Evolutionary conservation across 2,888 invertebrate species (phyloP).

Genomic region (Cryptophagus acutangulus): DNA sequence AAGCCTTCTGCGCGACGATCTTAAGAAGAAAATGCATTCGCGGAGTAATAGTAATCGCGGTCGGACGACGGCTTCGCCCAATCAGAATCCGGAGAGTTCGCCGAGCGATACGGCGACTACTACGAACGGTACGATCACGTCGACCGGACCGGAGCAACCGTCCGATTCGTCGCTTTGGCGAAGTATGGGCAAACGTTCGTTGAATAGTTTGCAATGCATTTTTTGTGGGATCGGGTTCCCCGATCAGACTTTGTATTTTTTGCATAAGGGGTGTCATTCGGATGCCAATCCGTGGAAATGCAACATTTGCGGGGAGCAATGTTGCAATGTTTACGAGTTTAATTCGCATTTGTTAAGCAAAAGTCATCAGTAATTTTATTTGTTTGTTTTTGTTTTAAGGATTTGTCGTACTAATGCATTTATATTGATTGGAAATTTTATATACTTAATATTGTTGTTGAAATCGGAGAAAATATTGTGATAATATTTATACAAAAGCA

Average conservation of each 20-base stretch:
- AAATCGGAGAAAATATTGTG: no score
- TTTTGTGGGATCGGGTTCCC: constrained; percentile 94
- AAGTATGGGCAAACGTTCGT: constrained; percentile 51
- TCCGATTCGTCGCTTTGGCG: constrained; percentile 47
- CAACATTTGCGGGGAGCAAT: constrained; percentile 94
- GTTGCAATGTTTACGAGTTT: constrained; percentile 94
- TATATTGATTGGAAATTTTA: no score
- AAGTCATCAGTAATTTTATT: constrained; percentile 64
- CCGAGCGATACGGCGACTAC: constrained; percentile 51
- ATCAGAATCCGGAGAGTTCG: constrained; percentile 46
- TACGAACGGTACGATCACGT: constrained; percentile 57
- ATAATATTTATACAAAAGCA: neutral
- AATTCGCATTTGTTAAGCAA: constrained; percentile 93
- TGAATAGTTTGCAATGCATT: constrained; percentile 67
- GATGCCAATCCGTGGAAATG: constrained; percentile 97
- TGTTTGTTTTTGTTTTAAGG: constrained; percentile 1
- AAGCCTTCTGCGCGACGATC: constrained; percentile 76
- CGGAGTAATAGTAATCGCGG: constrained; percentile 51
- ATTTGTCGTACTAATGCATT: no score
- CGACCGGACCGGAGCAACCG: constrained; percentile 62
- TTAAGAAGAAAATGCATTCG: constrained; percentile 73
- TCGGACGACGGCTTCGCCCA: constrained; percentile 45
- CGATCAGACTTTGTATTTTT: constrained; percentile 91
- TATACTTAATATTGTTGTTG: no score
- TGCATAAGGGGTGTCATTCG: constrained; percentile 97